A percentile compares a stretch with the other conserved stretches of the same genome.
Evolutionary conservation across 2,797 vertebrate species (phyloP).

Genomic region (Craterocephalus amniculus): DNA sequence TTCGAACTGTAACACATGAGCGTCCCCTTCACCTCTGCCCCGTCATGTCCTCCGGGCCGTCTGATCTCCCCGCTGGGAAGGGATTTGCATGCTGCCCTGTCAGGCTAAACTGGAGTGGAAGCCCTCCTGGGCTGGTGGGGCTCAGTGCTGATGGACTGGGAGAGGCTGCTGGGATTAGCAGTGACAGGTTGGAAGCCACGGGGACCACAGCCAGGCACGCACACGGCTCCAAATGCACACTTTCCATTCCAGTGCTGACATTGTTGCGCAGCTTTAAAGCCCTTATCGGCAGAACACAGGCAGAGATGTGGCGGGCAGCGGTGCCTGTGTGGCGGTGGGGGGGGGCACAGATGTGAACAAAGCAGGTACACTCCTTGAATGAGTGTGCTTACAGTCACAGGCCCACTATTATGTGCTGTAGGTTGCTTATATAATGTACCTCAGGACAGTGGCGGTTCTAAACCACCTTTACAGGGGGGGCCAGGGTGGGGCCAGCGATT

Average conservation of each 20-base stretch:
- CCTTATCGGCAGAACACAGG: constrained; percentile 70
- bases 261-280: constrained; percentile 58
- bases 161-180: constrained; percentile 57
- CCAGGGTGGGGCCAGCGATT: no score
- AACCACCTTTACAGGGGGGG: no score
- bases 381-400: constrained; percentile 73
- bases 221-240: constrained; percentile 57
- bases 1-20: constrained; percentile 6
- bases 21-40: constrained; percentile 49
- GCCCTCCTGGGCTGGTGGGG: constrained; percentile 35
- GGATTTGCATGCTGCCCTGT: constrained; percentile 64
- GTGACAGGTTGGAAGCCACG: constrained; percentile 58
- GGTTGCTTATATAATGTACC: constrained; percentile 78
- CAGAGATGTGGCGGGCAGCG: constrained; percentile 39
- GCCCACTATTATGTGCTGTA: constrained; percentile 60
- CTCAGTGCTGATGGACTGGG: constrained; percentile 59
- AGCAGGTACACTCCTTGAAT: constrained; percentile 60
- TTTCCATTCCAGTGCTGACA: constrained; percentile 53
- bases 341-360: constrained; percentile 55
- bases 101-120: constrained; percentile 58
- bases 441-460: no score
- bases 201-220: constrained; percentile 45
- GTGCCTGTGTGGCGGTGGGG: constrained; percentile 41
- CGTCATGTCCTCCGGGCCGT: constrained; percentile 28
- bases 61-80: constrained; percentile 45